Evolutionary conservation across 2,888 invertebrate species (phyloP), one percentile per base, ranked within the genome.

Genomic region (Athalia rosae): DNA sequence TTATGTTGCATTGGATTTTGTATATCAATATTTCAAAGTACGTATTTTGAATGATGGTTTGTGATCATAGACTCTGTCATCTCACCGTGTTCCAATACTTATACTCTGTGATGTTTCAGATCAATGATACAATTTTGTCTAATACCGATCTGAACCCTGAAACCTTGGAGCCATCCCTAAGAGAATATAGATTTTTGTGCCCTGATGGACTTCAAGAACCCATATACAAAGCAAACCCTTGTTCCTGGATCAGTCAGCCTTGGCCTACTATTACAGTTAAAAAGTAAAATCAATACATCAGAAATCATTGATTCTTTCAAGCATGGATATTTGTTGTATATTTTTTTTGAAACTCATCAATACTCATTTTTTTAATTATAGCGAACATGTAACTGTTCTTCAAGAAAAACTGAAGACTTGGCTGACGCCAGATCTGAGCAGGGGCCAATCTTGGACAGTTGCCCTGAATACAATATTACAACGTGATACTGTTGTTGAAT

Each of bases 191-290:
- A 76, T 87, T 89, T 59, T 80, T 91, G 58, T 91, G 91, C 79
- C 85, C 87, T 5, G 86, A 90, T 79, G 90, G 90, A 76, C 80
- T 83, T 4, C 79, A 86, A 43, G 81, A 83, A 74, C 80, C 85
- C 45, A 76, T 90, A 13, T 81, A 81, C 62, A 81, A 79, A 0
- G 8, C 67, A 3, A 77, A 79, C 0, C 92, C 93, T 0, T 94
- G 94, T 84, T 88, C 92, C 15, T 93, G 94, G 92, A 90, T 93
- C 3, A 91, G 90, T 61, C 94, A 94, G 83, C 93, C 94, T 0
- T 93, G 93, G 92, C 89, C 90, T 5, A 90, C 92, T 0, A 88
- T 94, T 0, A 90, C 93, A 0, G 89, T 92, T 4, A 89, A 90
- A 80, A 90, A 89, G 94, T 94, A 87, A 82, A 86, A 50, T 45